Conservation (phyloP, 2,888 invertebrate species). For the Lamproptera curius region DNA sequence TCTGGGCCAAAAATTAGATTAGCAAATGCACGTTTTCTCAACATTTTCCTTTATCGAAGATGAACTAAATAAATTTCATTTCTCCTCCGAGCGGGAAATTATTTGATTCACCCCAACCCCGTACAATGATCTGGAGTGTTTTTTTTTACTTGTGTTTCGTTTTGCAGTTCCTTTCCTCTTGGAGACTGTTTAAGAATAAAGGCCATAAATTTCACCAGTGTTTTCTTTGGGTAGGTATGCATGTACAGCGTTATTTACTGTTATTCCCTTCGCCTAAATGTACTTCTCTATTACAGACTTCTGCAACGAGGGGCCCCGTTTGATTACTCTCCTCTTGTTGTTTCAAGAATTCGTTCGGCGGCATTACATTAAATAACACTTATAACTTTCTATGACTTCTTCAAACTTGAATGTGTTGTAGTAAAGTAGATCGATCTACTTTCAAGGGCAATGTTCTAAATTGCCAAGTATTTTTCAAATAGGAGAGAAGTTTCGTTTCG, state of each 20-base stretch:
- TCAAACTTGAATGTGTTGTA: no score
- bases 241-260: slow-evolving; percentile 59
- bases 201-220: slow-evolving; percentile 62
- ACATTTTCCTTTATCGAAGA: slow-evolving; percentile 13
- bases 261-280: slow-evolving; percentile 38
- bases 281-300: slow-evolving; percentile 29
- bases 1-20: slow-evolving; percentile 7
- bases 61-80: slow-evolving; percentile 26
- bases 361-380: slow-evolving; percentile 4
- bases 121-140: slow-evolving; percentile 56
- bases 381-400: no score
- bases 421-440: no score
- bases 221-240: slow-evolving; percentile 47
- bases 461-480: no score
- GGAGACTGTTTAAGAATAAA: slow-evolving; percentile 51
- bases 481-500: no score
- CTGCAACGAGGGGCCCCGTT: slow-evolving; percentile 21
- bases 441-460: no score
- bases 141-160: slow-evolving; percentile 39
- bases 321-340: slow-evolving; percentile 10
- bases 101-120: slow-evolving; percentile 61
- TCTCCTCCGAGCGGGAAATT: slow-evolving; percentile 47
- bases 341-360: slow-evolving; percentile 10
- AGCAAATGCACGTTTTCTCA: slow-evolving; percentile 3
- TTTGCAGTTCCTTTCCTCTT: slow-evolving; percentile 34